Evolutionary conservation across 2,888 invertebrate species (phyloP).

Genomic region (Rotaria socialis): DNA sequence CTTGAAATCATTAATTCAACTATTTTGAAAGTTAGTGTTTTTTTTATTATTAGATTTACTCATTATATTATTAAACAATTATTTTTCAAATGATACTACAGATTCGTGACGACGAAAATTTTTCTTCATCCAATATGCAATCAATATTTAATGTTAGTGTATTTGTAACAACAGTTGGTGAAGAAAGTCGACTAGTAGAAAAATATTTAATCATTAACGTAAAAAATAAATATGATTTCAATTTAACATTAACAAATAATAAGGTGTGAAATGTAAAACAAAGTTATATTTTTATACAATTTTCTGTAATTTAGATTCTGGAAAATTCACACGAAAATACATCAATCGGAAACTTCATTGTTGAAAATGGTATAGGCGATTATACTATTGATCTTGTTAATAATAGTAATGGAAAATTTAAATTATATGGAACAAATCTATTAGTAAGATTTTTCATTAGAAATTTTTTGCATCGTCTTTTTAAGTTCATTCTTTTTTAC

Average conservation of each 20-base stretch:
- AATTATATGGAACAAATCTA: not conserved
- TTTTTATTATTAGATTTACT: not conserved
- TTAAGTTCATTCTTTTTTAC: not conserved
- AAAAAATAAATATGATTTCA: not conserved
- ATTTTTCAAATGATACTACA: not conserved
- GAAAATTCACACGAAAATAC: not conserved
- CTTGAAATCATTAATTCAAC: not conserved
- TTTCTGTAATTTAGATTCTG: not conserved
- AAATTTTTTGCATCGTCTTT: too few relatives aligned
- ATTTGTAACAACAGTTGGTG: not conserved
- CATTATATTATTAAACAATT: too few relatives aligned
- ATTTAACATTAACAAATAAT: not conserved
- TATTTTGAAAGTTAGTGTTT: not conserved
- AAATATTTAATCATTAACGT: not conserved
- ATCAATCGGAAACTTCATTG: not conserved
- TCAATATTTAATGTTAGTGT: not conserved
- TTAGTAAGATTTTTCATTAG: not conserved
- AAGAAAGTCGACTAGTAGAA: not conserved
- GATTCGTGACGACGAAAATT: not conserved
- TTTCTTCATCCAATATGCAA: not conserved
- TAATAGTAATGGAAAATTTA: not conserved
- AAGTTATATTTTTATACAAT: too few relatives aligned
- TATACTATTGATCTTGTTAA: not conserved
- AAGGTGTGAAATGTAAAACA: not conserved
- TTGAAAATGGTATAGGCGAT: not conserved